Conservation (phyloP, 2,797 vertebrate genomes). For the Natrix natrix region DNA sequence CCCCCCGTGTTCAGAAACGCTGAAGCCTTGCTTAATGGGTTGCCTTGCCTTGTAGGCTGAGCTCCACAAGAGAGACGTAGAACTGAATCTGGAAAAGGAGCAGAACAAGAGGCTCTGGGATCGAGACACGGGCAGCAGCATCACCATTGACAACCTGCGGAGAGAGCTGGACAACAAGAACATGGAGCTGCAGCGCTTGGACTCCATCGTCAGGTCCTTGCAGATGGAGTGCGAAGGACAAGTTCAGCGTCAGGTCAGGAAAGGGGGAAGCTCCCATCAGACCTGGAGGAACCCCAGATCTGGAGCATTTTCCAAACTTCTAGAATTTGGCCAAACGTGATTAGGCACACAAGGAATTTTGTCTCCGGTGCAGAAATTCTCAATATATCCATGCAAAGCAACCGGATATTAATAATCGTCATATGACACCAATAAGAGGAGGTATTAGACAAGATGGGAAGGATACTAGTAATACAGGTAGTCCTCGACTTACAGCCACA, state of each 20-base stretch:
- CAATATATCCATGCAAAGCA: too few species aligned
- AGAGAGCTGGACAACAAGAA: constrained; percentile 64
- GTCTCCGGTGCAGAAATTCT: background rate
- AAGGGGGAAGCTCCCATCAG: background rate
- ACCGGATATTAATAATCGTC: too few species aligned
- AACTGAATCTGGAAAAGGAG: constrained; percentile 68
- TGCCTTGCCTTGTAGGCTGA: constrained; percentile 59
- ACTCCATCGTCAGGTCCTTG: constrained; percentile 57
- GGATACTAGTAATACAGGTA: too few species aligned
- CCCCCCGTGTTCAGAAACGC: background rate
- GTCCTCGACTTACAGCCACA: too few species aligned
- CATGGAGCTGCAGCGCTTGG: constrained; percentile 64
- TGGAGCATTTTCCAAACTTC: background rate
- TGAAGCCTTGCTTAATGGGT: background rate
- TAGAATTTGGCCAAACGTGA: background rate
- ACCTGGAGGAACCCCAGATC: background rate
- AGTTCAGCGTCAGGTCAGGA: constrained; percentile 66
- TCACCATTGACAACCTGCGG: constrained; percentile 61
- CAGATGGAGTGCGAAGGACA: constrained; percentile 66
- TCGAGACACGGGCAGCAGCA: constrained; percentile 50
- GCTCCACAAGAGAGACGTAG: constrained; percentile 59
- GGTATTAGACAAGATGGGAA: too few species aligned
- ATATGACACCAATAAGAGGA: too few species aligned
- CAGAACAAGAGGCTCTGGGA: constrained; percentile 66
- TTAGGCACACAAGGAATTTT: background rate